These are phyloP conservation scores for Tricholauxania praeusta DNA, from an alignment of 2,888 invertebrate species.

Conservation along the genomic window DNA sequence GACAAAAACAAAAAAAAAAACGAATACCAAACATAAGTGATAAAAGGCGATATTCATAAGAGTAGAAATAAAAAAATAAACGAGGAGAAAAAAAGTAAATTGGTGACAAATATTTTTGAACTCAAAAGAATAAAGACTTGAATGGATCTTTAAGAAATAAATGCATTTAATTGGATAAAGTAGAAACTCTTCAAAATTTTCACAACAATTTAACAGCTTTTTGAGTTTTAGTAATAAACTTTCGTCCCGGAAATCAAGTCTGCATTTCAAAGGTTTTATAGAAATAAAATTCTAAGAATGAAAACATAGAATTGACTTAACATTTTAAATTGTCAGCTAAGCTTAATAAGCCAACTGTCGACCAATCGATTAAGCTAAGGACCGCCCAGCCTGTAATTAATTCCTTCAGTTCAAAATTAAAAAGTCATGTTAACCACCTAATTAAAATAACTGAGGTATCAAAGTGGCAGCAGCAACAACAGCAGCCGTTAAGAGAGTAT, in stretches of 20 bases:
- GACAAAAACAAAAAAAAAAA: constrained; percentile 44
- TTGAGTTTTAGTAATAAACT: background rate
- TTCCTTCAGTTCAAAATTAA: constrained; percentile 68
- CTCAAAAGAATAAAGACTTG: too few relatives aligned
- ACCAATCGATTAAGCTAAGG: constrained; percentile 39
- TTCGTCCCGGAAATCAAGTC: background rate
- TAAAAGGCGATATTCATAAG: constrained; percentile 48
- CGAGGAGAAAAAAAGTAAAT: constrained; percentile 47
- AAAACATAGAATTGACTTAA: background rate
- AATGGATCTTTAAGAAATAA: constrained; percentile 1
- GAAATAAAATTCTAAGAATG: background rate
- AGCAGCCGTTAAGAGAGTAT: background rate
- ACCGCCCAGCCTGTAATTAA: constrained; percentile 68
- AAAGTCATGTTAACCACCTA: constrained; percentile 69
- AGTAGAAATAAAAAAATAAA: constrained; percentile 39
- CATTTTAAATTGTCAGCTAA: background rate
- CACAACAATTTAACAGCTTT: constrained; percentile 38
- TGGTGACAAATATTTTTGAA: background rate
- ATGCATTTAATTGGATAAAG: background rate
- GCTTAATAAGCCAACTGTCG: constrained; percentile 19
- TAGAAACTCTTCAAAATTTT: background rate
- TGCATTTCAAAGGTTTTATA: background rate
- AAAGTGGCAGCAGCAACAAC: background rate
- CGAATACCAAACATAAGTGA: constrained; percentile 48
- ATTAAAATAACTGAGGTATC: constrained; percentile 64